Conservation (phyloP, 2,113 vertebrate species). For the Sylvietta virens region DNA sequence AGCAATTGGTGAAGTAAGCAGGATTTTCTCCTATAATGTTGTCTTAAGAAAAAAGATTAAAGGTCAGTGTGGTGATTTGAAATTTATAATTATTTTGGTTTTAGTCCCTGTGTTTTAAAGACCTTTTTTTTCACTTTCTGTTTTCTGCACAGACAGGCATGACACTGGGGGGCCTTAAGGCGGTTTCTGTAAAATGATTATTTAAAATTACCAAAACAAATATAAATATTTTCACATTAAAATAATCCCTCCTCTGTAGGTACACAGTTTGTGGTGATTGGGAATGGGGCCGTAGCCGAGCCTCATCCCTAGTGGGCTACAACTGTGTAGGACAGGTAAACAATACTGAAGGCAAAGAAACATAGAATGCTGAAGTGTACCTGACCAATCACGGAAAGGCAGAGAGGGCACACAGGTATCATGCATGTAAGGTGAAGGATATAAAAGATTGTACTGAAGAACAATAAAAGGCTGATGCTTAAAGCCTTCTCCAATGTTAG, state of each 20-base stretch:
- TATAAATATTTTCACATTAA: neutral
- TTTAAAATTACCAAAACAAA: neutral
- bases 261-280: neutral
- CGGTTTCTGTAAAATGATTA: neutral
- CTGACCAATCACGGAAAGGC: neutral
- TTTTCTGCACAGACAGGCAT: neutral
- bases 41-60: neutral
- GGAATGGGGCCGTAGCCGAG: neutral
- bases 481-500: neutral
- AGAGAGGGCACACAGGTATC: neutral
- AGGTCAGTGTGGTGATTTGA: neutral
- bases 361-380: neutral
- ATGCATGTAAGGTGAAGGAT: neutral
- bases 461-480: neutral
- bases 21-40: neutral
- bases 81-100: neutral
- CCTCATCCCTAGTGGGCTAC: neutral
- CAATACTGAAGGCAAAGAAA: neutral
- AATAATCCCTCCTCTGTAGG: neutral
- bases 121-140: neutral
- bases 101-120: neutral
- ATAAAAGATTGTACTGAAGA: neutral
- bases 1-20: neutral
- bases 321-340: neutral
- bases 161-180: neutral